Evolutionary conservation across 1,140 invertebrate species (phyloP).

Genomic region (Babylonia areolata): DNA sequence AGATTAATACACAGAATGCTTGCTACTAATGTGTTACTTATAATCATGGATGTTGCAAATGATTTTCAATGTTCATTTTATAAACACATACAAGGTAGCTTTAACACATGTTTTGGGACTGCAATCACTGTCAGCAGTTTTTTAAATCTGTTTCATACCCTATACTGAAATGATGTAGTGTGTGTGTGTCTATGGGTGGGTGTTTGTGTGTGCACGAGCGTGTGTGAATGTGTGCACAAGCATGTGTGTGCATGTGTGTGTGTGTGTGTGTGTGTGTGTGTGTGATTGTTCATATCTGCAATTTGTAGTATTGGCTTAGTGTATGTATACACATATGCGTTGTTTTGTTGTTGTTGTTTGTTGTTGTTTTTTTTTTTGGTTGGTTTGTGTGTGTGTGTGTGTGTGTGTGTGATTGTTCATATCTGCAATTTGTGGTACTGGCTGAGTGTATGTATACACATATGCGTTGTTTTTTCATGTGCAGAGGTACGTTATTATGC

Average conservation of each 20-base stretch:
- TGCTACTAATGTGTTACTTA: too few relatives aligned
- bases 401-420: not conserved
- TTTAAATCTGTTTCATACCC: too few relatives aligned
- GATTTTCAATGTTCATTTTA: too few relatives aligned
- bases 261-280: conserved; percentile 13
- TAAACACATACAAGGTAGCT: too few relatives aligned
- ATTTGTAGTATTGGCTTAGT: too few relatives aligned
- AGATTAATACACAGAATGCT: too few relatives aligned
- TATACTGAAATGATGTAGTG: not conserved
- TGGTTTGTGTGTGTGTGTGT: conserved; percentile 18
- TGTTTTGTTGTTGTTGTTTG: too few relatives aligned
- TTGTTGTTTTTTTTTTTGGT: too few relatives aligned
- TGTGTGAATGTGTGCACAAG: not conserved
- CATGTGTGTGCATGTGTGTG: not conserved
- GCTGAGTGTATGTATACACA: not conserved
- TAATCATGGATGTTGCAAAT: too few relatives aligned
- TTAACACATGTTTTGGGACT: too few relatives aligned
- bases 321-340: not conserved
- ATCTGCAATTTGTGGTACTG: not conserved
- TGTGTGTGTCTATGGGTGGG: conserved; percentile 13
- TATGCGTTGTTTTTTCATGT: not conserved
- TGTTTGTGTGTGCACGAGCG: conserved; percentile 1
- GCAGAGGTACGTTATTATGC: too few relatives aligned
- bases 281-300: not conserved
- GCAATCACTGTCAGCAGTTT: too few relatives aligned